These are phyloP conservation scores for Genyomyrus donnyi DNA, from an alignment of 2,113 vertebrate species.

Conservation along the genomic window DNA sequence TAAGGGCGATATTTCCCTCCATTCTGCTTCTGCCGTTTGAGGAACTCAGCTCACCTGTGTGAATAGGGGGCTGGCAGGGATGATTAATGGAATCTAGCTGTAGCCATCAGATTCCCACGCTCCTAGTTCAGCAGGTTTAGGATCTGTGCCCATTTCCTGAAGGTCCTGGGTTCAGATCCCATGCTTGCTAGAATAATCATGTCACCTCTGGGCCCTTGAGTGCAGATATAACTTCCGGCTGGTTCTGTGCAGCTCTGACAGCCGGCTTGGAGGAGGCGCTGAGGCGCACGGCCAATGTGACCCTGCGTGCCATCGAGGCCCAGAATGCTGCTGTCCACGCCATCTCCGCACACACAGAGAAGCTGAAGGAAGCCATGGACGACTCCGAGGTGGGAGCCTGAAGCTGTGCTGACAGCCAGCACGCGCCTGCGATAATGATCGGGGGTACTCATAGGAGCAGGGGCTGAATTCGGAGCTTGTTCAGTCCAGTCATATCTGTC, in stretches of 20 bases:
- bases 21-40: neutral
- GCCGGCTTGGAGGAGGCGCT: constrained; percentile 70
- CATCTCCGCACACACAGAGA: constrained; percentile 66
- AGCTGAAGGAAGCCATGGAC: constrained; percentile 85
- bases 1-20: neutral
- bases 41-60: neutral
- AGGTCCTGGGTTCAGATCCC: neutral
- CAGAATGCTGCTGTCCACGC: constrained; percentile 83
- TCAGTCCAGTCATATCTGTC: neutral
- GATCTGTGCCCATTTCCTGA: neutral
- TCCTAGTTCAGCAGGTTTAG: neutral
- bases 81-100: neutral
- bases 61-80: neutral
- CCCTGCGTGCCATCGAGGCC: constrained; percentile 75
- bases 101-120: neutral
- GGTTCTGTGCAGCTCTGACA: constrained; percentile 62
- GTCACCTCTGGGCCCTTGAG: neutral
- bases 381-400: constrained; percentile 67
- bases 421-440: neutral
- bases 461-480: neutral
- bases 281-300: constrained; percentile 62
- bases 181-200: neutral
- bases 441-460: neutral
- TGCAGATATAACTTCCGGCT: neutral
- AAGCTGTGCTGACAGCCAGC: neutral